Conservation (phyloP, 2,888 invertebrate genomes). For the Zootermopsis nevadensis region DNA sequence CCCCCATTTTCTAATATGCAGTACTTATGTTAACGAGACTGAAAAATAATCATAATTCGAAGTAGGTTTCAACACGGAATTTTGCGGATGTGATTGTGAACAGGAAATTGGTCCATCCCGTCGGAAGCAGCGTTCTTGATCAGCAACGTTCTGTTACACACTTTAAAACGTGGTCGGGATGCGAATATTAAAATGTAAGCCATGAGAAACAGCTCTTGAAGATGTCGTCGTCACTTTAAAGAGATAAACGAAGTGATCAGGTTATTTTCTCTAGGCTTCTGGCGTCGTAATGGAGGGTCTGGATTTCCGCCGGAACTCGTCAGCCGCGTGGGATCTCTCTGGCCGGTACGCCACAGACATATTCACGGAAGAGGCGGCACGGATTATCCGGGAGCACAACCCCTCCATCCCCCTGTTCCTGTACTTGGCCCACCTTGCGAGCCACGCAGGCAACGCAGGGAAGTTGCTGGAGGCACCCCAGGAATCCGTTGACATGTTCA, state of each 20-base stretch:
- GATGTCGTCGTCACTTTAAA: too few relatives aligned
- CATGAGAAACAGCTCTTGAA: too few relatives aligned
- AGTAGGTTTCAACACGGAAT: too few relatives aligned
- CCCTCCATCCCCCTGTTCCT: conserved; percentile 75
- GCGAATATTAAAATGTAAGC: too few relatives aligned
- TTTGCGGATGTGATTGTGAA: too few relatives aligned
- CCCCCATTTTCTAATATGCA: not conserved
- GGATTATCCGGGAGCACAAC: conserved; percentile 62
- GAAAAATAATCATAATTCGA: too few relatives aligned
- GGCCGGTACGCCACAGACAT: conserved; percentile 65
- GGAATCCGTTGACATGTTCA: conserved; percentile 74
- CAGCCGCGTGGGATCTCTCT: conserved; percentile 59
- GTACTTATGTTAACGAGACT: not conserved
- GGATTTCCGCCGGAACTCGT: conserved; percentile 63
- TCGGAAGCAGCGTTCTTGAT: too few relatives aligned
- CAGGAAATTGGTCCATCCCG: too few relatives aligned
- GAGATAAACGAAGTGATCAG: too few relatives aligned
- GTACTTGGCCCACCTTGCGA: conserved; percentile 81
- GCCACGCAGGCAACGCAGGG: conserved; percentile 79
- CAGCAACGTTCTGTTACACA: too few relatives aligned
- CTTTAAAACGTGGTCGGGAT: too few relatives aligned
- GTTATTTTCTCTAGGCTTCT: too few relatives aligned
- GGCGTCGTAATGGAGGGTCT: not conserved
- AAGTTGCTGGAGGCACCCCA: conserved; percentile 75
- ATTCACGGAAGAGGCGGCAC: conserved; percentile 64